phyloP scores from a whole-genome alignment of 2,113 vertebrate species.

The Sinocyclocheilus rhinocerous region DNA sequence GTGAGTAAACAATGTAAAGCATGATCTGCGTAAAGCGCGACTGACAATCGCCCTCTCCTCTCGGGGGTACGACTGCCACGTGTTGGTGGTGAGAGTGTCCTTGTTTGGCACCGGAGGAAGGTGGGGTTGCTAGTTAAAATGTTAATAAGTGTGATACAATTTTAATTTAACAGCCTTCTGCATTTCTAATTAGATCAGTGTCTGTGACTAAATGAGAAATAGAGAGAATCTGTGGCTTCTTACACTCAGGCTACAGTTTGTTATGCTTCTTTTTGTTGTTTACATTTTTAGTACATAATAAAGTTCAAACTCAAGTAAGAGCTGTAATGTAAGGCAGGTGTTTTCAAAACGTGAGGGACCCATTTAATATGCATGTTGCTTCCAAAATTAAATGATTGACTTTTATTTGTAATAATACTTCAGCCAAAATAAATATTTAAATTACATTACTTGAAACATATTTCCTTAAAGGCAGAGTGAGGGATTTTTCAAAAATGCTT shows the following conservation, averaged over 20 bases:
- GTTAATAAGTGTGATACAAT: slow-evolving; percentile 84
- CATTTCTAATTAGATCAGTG: slow-evolving; percentile 84
- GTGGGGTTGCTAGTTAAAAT: slow-evolving; percentile 83
- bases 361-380: not conserved
- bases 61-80: slow-evolving; percentile 71
- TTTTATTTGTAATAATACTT: not conserved
- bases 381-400: not conserved
- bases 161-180: slow-evolving; percentile 84
- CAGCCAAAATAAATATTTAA: not conserved
- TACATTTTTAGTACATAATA: slow-evolving; percentile 3
- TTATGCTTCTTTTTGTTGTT: slow-evolving; percentile 38
- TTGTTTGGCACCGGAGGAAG: slow-evolving; percentile 80
- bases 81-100: slow-evolving; percentile 77
- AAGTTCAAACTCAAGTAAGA: not conserved
- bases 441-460: not conserved
- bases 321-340: not conserved
- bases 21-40: not conserved
- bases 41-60: slow-evolving; percentile 50
- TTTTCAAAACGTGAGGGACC: not conserved
- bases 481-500: too few relatives aligned
- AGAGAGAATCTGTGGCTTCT: slow-evolving; percentile 72
- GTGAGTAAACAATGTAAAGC: slow-evolving; percentile 37
- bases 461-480: too few relatives aligned
- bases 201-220: slow-evolving; percentile 82
- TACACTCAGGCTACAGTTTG: slow-evolving; percentile 26